phyloP scores from a whole-genome alignment of 53 echinoderm and acorn worm species.

The Glandiceps talaboti region DNA sequence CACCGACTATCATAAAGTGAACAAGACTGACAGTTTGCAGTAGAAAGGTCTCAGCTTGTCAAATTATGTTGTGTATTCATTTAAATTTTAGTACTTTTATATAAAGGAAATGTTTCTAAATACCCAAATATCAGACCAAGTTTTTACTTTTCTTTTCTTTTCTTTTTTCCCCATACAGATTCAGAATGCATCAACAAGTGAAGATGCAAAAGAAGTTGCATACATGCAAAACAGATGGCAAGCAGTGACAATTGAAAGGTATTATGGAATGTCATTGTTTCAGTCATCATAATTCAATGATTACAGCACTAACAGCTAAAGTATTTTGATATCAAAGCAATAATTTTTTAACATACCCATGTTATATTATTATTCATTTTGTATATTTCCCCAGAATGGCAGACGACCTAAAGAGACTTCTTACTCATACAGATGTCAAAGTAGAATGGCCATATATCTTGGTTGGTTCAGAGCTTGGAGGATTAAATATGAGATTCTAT shows the following conservation, averaged over 20 bases:
- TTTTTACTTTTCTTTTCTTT: too few species aligned
- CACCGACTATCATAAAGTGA: too few species aligned
- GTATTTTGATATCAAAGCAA: background rate
- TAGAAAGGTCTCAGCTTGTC: too few species aligned
- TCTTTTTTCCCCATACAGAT: background rate
- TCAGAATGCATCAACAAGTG: constrained; percentile 23
- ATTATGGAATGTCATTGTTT: too few species aligned
- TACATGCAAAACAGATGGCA: constrained; percentile 42
- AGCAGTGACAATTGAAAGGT: constrained; percentile 74
- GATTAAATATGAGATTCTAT: constrained; percentile 71
- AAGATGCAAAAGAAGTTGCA: constrained; percentile 12
- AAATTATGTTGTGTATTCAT: too few species aligned
- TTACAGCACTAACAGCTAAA: background rate
- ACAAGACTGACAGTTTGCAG: too few species aligned
- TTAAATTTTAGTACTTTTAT: too few species aligned
- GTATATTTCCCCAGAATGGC: constrained; percentile 65
- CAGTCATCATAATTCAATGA: too few species aligned
- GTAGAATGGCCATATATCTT: constrained; percentile 38
- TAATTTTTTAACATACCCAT: background rate
- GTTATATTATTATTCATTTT: background rate
- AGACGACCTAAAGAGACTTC: constrained; percentile 52
- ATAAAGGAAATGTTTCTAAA: too few species aligned
- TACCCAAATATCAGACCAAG: too few species aligned
- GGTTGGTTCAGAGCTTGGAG: constrained; percentile 76
- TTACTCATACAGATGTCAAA: constrained; percentile 50